Base-by-base conservation (phyloP, 2,797 vertebrate species). In the Selene dorsalis region DNA sequence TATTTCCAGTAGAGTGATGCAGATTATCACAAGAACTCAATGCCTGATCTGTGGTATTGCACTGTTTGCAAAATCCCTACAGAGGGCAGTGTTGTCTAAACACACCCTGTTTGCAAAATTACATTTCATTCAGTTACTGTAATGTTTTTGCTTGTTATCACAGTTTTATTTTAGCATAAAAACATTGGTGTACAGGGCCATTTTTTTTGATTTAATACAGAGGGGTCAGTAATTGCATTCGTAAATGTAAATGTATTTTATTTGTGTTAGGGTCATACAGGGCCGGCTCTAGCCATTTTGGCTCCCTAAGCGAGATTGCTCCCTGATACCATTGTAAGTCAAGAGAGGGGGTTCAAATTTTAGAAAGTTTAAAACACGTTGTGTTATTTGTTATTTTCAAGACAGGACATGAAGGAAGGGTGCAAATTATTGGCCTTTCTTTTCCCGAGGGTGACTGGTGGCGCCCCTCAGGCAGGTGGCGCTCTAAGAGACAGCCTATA, bases 41-140 rank as follows among this genome's bases (percentile, higher is more conserved):
- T 24, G 16, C 26, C 52, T 53, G 12, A 26, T 16, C 17, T 50
- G 16, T 41, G 26, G 65, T 26, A 73, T 2, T 77, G 38, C n/a
- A 26, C 0, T 2, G 17, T 48, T 48, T 48, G 18, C 6, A 45
- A 47, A 24, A 11, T 41, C 3, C 77, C 88, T 75, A 11, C 48
- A 84, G 85, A 60, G 75, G 83, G 86, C 88, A 89, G 77, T 84
- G 85, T 88, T 86, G 83, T 22, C 2, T 62, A 24, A 22, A 65
- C 48, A 56, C 8, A 71, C 6, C 8, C 39, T 24, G 26, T 48
- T 45, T 39, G 22, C 43, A 59, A 55, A 77, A 32, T 45, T 14
- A 48, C 4, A 1, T 73, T n/a, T 57, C 18, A 56, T 13, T 59
- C 4, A 5, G 18, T 11, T 0, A 17, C 32, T 24, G 3, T 22